Evolutionary conservation across 2,113 vertebrate species (phyloP).

Genomic region (Colius striatus): DNA sequence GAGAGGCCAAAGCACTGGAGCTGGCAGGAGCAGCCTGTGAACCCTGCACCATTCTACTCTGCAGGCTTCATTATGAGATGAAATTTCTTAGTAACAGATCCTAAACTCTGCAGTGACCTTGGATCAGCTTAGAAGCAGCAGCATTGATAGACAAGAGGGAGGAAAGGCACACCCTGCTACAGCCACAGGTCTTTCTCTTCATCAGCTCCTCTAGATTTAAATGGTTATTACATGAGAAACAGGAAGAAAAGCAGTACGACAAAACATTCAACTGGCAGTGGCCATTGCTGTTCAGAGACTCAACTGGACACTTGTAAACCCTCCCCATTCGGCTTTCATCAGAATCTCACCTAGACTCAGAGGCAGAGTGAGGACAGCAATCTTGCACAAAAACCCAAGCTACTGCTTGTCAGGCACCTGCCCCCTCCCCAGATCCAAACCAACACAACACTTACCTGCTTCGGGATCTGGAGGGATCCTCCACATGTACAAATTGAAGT

Average conservation of each 20-base stretch:
- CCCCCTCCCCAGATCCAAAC: background rate
- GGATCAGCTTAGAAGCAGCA: background rate
- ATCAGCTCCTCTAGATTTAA: background rate
- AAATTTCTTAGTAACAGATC: background rate
- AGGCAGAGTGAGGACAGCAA: background rate
- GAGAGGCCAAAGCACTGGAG: background rate
- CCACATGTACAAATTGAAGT: constrained; percentile 99
- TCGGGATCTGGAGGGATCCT: constrained; percentile 96
- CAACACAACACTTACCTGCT: constrained; percentile 80
- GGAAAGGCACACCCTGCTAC: background rate
- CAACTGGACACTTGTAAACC: background rate
- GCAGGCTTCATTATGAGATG: background rate
- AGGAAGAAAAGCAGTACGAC: background rate
- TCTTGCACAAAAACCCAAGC: background rate
- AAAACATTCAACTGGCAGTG: background rate
- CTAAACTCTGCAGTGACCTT: background rate
- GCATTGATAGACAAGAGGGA: background rate
- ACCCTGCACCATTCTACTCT: background rate
- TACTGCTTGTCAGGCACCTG: background rate
- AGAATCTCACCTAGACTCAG: background rate
- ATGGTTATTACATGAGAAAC: background rate
- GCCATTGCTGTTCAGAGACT: background rate
- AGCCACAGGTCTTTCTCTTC: background rate
- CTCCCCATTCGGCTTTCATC: background rate
- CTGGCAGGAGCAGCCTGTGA: background rate